These are phyloP conservation scores for Paracanthobrama guichenoti DNA, from an alignment of 2,113 vertebrate genomes.

Conservation along the genomic window DNA sequence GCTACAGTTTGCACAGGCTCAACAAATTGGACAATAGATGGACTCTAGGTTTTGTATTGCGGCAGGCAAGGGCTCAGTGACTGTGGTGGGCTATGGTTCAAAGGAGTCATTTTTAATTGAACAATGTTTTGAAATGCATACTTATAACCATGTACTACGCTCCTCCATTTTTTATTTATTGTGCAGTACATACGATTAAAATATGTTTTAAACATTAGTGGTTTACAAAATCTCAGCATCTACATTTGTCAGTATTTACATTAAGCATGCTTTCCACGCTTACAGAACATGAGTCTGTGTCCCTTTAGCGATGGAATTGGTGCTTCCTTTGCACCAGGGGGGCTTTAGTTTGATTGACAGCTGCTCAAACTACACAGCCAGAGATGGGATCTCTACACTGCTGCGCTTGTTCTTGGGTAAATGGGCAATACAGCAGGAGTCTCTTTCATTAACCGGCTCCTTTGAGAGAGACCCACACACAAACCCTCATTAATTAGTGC, in stretches of 20 bases:
- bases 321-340: background rate
- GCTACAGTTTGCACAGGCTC: too few species aligned
- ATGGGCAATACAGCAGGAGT: slow-evolving; percentile 36
- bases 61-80: too few species aligned
- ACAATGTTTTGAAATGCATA: too few species aligned
- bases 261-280: background rate
- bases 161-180: too few species aligned
- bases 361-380: slow-evolving; percentile 23
- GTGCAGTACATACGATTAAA: too few species aligned
- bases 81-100: too few species aligned
- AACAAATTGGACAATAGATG: too few species aligned
- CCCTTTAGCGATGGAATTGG: background rate
- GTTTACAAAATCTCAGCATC: background rate
- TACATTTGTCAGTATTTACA: background rate
- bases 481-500: slow-evolving; percentile 26
- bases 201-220: too few species aligned
- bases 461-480: slow-evolving; percentile 28
- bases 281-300: background rate
- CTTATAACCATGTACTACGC: too few species aligned
- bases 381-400: slow-evolving; percentile 19
- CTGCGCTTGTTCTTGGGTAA: slow-evolving; percentile 22
- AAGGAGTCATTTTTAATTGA: too few species aligned
- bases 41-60: too few species aligned
- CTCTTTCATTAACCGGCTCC: slow-evolving; percentile 31
- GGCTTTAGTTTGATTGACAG: slow-evolving; percentile 38